These are phyloP conservation scores for Lophura nycthemera DNA, from an alignment of 2,113 vertebrate species.

Conservation along the genomic window DNA sequence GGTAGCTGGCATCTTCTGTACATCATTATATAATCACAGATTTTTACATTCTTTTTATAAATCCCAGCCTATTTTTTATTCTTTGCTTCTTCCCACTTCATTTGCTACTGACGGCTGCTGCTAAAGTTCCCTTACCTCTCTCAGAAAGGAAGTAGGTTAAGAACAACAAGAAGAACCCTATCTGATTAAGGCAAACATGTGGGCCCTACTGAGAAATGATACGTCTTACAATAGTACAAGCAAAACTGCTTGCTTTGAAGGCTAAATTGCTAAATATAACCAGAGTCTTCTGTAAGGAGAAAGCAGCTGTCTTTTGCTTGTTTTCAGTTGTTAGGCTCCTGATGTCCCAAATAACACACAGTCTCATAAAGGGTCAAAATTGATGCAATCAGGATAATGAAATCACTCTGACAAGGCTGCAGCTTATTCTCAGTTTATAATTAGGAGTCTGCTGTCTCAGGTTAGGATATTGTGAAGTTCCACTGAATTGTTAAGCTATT, in stretches of 20 bases:
- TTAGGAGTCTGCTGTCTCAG: conserved; percentile 42
- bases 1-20: neutral
- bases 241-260: conserved; percentile 55
- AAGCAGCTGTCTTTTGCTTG: conserved; percentile 55
- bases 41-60: conserved; percentile 61
- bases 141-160: conserved; percentile 73
- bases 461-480: conserved; percentile 38
- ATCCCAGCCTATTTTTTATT: conserved; percentile 59
- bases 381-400: conserved; percentile 38
- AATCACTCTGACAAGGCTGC: neutral
- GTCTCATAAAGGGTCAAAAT: conserved; percentile 5
- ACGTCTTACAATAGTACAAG: conserved; percentile 11
- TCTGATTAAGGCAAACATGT: conserved; percentile 65
- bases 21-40: conserved; percentile 57
- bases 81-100: conserved; percentile 51
- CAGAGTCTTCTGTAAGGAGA: neutral
- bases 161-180: conserved; percentile 60
- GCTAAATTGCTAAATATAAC: conserved; percentile 23
- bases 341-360: conserved; percentile 15
- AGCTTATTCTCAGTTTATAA: conserved; percentile 48
- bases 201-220: conserved; percentile 60
- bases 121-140: conserved; percentile 51
- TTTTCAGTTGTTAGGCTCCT: conserved; percentile 46
- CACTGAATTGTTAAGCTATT: conserved; percentile 37
- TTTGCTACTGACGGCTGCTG: conserved; percentile 52